Percentiles rank a stretch among this genome's conserved stretches.
Evolutionary conservation across 1,140 invertebrate genomes (phyloP).

Genomic region (Palaemon carinicauda): DNA sequence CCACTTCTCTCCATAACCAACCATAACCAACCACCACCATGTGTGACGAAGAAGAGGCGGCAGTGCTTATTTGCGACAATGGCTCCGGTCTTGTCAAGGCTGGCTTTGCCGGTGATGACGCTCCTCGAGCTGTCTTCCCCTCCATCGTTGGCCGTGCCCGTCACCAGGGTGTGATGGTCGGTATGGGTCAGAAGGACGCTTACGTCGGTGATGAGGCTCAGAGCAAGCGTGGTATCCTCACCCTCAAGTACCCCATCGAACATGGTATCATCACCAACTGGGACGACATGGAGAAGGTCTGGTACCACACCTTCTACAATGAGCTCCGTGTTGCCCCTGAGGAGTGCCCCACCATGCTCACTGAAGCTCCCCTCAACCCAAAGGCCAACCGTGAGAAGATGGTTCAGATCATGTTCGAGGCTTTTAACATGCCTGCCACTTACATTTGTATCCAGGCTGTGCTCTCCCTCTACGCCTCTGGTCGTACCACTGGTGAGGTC

Average conservation of each 20-base stretch:
- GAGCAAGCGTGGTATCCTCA: conserved; percentile 89
- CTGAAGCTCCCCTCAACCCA: too few species aligned
- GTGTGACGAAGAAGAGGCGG: conserved; percentile 74
- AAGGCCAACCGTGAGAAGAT: too few species aligned
- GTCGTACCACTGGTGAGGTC: not conserved
- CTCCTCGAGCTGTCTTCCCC: conserved; percentile 74
- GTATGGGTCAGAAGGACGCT: conserved; percentile 91
- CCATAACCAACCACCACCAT: conserved; percentile 61
- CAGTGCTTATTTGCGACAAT: conserved; percentile 71
- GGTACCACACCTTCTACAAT: conserved; percentile 96
- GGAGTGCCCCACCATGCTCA: conserved; percentile 66
- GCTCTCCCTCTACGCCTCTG: not conserved
- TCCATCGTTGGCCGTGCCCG: conserved; percentile 73
- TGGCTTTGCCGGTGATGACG: conserved; percentile 74
- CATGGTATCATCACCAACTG: conserved; percentile 96
- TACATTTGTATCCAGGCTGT: not conserved
- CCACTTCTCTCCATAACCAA: too few species aligned
- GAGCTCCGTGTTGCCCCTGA: conserved; percentile 93
- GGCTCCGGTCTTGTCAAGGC: conserved; percentile 75
- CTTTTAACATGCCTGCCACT: too few species aligned
- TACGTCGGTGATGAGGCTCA: conserved; percentile 94
- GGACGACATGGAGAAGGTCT: conserved; percentile 98
- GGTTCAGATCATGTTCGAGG: too few species aligned
- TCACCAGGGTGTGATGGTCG: conserved; percentile 82
- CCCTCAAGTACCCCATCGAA: conserved; percentile 92